Evolutionary conservation across 2,888 invertebrate genomes (phyloP).

Genomic region (Stomorhina lunata): DNA sequence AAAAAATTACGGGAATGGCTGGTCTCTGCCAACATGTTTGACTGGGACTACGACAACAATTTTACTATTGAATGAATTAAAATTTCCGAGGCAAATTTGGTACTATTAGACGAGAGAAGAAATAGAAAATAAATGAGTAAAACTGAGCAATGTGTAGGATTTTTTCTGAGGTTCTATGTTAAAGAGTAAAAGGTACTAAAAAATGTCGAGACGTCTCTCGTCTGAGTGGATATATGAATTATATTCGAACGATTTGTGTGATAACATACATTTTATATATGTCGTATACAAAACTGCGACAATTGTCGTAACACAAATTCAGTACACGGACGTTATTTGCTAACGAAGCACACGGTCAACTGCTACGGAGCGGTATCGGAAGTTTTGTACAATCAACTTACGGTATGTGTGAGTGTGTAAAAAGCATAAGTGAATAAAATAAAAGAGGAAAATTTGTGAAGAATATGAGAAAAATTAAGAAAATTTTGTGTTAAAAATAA

Average conservation of each 20-base stretch:
- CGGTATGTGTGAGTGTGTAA: conserved; percentile 45
- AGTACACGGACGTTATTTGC: conserved; percentile 77
- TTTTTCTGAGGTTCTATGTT: not conserved
- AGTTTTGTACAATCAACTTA: conserved; percentile 24
- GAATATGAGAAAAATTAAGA: not conserved
- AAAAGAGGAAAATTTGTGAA: not conserved
- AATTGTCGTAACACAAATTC: conserved; percentile 75
- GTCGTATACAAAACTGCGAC: conserved; percentile 77
- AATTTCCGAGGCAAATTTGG: not conserved
- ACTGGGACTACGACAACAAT: conserved; percentile 76
- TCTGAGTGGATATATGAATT: conserved; percentile 2
- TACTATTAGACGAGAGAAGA: not conserved
- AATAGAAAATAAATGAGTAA: not conserved
- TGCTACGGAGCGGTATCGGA: conserved; percentile 41
- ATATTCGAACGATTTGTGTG: not conserved
- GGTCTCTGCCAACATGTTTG: not conserved
- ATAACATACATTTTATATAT: conserved; percentile 68
- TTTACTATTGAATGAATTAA: conserved; percentile 72
- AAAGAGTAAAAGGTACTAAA: conserved; percentile 46
- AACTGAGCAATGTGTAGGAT: not conserved
- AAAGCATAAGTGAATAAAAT: not conserved
- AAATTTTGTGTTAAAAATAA: not conserved
- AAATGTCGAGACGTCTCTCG: conserved; percentile 32
- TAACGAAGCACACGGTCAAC: conserved; percentile 70
- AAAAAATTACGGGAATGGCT: not conserved